Evolutionary conservation across 2,797 vertebrate species (phyloP), one percentile per base, ranked within the genome.

Genomic region (Pipistrellus pipistrellus): DNA sequence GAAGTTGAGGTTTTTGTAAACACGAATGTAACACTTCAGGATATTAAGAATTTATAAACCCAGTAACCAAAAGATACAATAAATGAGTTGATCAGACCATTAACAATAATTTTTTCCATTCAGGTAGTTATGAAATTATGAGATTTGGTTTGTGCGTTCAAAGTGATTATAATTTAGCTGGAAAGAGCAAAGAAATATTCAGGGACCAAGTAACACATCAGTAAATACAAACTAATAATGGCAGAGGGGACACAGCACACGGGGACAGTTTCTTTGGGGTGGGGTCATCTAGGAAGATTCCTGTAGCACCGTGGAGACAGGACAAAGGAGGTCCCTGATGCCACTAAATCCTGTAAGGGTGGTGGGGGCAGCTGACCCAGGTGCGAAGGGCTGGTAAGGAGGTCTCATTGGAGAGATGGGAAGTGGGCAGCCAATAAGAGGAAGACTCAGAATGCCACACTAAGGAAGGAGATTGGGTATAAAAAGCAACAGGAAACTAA

Each of bases 401-500:
- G 64, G 68, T 53, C 86, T 69, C 72, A 73, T 17, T 62, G 64
- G 78, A 76, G 69, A 94, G 44, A 84, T 12, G 48, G 32, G 32
- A 80, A 78, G 68, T 38, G n/a, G 82, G 87, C 8, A 51, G 41
- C 51, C 69, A 55, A 30, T 14, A n/a, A 76, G 62, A 53, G 38
- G 57, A 48, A 88, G 69, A 76, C 66, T 66, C 6, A 12, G 62
- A 75, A 88, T 23, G 76, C 68, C 57, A 82, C 82, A 27, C 8
- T 35, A 77, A 94, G 86, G 88, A 87, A 92, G 62, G 85, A 93
- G 68, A 59, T 55, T 82, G 78, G 35, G 41, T 59, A 94, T 32
- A 91, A 91, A 94, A 91, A 94, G 76, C 83, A 89, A 71, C 66
- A 76, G 75, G 85, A 90, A 92, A 92, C 53, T 53, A 75, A 86